phyloP scores from a whole-genome alignment of 1,140 invertebrate genomes.

The Heliothis virescens region DNA sequence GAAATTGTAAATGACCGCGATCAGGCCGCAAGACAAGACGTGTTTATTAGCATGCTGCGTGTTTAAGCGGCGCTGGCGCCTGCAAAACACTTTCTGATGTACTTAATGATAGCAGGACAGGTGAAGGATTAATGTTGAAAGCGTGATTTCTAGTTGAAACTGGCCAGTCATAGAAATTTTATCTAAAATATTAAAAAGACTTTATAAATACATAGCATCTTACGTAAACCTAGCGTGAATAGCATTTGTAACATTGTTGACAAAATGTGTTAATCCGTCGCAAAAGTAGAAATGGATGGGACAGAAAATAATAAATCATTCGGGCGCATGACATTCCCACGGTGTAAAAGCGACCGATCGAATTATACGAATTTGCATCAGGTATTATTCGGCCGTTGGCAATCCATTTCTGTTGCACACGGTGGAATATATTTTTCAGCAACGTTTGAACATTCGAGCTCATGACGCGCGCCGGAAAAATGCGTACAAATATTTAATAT shows the following conservation, averaged over 20 bases:
- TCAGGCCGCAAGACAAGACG: slow-evolving; percentile 54
- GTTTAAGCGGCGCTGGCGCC: slow-evolving; percentile 17
- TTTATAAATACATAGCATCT: background rate
- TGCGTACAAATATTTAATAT: slow-evolving; percentile 1
- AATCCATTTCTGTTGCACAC: slow-evolving; percentile 56
- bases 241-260: background rate
- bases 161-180: slow-evolving; percentile 1
- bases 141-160: slow-evolving; percentile 32
- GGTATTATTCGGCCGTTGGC: slow-evolving; percentile 51
- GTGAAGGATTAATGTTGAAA: slow-evolving; percentile 52
- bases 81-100: slow-evolving; percentile 64
- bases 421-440: slow-evolving; percentile 62
- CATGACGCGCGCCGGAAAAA: slow-evolving; percentile 18
- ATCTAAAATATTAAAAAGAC: slow-evolving; percentile 21
- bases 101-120: slow-evolving; percentile 59
- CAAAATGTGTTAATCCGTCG: background rate
- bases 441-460: slow-evolving; percentile 59
- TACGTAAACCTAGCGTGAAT: slow-evolving; percentile 6
- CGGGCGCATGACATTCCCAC: slow-evolving; percentile 1
- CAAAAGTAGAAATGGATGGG: background rate
- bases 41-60: slow-evolving; percentile 62
- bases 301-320: background rate
- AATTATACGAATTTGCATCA: slow-evolving; percentile 39
- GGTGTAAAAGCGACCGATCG: slow-evolving; percentile 15
- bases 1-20: slow-evolving; percentile 59